Evolutionary conservation across 1,140 invertebrate genomes (phyloP), one percentile per base, ranked within the genome.

Genomic region (Nephotettix cincticeps): DNA sequence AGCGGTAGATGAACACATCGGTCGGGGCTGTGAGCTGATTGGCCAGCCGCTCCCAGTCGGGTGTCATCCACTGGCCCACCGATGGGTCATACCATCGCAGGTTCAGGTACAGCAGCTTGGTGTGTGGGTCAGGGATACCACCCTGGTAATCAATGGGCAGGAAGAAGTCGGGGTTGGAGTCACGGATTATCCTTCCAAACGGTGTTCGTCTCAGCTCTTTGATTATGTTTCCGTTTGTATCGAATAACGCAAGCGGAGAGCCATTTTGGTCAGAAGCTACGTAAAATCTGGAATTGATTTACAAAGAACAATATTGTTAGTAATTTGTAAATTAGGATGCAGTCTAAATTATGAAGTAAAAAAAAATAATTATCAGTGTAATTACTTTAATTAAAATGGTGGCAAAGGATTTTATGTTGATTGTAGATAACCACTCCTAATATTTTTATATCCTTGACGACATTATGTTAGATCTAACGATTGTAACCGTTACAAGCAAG

Each of bases 11-110:
- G 77, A 96, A 96, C 23, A 97, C 91, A 77, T 95, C 92, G 0
- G 91, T 93, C 0, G 94, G 94, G 17, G 90, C 88, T 9, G 89
- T 93, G 61, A 96, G 83, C 69, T 89, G 84, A 14, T 91, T 91
- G 0, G 93, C 91, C 71, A 96, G 84, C 72, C 91, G 87, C 76
- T 94, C 91, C 91, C 95, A 98, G 29, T 91, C 89, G 0, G 96
- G 96, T 0, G 93, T 94, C 87, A 97, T 93, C 94, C 95, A 98
- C 77, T 97, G 94, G 1, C 95, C 96, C 43, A 96, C 92, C 0
- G 90, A 86, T 0, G 96, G 93, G 82, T 98, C 96, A 79, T 98
- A 99, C 58, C 96, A 85, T 66, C 95, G 85, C 66, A 91, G 91
- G 56, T 91, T 88, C 64, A 96, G 84, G 78, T 95, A 93, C 1